Evolutionary conservation across 2,888 invertebrate genomes (phyloP).

Genomic region (Caradrina kadenii): DNA sequence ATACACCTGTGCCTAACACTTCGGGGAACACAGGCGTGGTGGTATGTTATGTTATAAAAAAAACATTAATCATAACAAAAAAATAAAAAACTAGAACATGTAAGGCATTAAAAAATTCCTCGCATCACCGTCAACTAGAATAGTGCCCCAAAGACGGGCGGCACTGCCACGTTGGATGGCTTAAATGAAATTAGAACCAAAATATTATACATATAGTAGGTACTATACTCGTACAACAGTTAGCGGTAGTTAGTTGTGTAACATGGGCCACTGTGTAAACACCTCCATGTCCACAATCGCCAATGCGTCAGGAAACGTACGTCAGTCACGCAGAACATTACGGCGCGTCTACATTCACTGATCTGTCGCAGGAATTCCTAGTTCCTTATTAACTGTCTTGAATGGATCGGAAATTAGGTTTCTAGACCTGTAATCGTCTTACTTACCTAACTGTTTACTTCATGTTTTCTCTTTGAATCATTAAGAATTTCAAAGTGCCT

Average conservation of each 20-base stretch:
- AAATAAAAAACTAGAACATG: no score
- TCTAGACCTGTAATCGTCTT: slow-evolving; percentile 21
- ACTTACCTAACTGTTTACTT: slow-evolving; percentile 17
- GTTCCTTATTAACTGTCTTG: slow-evolving; percentile 37
- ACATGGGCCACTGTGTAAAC: background rate
- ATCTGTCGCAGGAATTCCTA: slow-evolving; percentile 45
- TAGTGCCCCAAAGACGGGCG: no score
- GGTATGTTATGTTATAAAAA: no score
- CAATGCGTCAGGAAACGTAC: slow-evolving; percentile 16
- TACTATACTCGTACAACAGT: no score
- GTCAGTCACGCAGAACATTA: slow-evolving; percentile 18
- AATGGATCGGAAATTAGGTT: slow-evolving; percentile 48
- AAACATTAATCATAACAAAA: no score
- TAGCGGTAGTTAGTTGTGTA: background rate
- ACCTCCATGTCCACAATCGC: background rate
- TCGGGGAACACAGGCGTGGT: no score
- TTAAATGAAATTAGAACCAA: no score
- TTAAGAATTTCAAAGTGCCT: background rate
- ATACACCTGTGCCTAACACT: no score
- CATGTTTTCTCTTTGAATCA: slow-evolving; percentile 34
- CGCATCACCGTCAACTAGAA: no score
- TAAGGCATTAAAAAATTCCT: no score
- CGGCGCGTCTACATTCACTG: background rate
- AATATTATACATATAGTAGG: no score
- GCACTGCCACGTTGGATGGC: no score